Evolutionary conservation across 1,140 invertebrate genomes (phyloP).

Genomic region (Pachyrhynchus sulphureomaculatus): DNA sequence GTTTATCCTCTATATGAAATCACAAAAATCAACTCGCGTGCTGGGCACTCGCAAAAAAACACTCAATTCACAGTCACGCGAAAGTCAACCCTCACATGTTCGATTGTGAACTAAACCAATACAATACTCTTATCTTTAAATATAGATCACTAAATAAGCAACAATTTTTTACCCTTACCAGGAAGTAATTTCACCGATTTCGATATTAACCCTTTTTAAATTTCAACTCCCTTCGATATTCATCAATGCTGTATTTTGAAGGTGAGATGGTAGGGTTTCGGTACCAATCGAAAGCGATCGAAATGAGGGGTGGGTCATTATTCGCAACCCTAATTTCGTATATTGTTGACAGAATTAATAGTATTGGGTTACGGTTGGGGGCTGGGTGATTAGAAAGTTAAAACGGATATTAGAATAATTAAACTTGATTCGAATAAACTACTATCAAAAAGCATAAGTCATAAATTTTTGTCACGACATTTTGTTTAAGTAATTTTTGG

Average conservation of each 20-base stretch:
- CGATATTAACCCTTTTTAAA: not conserved
- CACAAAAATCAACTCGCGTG: too few species aligned
- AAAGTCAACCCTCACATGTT: constrained; percentile 1
- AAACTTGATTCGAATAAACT: too few species aligned
- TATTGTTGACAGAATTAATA: constrained; percentile 31
- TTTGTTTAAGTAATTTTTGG: too few species aligned
- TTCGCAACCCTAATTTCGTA: not conserved
- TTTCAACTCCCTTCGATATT: not conserved
- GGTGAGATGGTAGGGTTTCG: not conserved
- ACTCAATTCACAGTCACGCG: not conserved
- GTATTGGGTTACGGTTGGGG: constrained; percentile 21
- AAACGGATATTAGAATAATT: not conserved
- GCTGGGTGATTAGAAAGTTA: not conserved
- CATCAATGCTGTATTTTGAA: not conserved
- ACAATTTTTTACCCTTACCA: not conserved
- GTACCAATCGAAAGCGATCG: not conserved
- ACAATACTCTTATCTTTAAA: constrained; percentile 1
- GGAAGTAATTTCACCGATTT: not conserved
- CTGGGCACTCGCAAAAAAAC: not conserved
- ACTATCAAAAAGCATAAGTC: too few species aligned
- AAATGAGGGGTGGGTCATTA: not conserved
- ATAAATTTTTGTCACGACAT: too few species aligned
- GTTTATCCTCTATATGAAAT: too few species aligned
- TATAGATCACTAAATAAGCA: constrained; percentile 6
- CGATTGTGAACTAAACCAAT: not conserved